Conservation (phyloP, 2,888 invertebrate species). For the Drosophila koepferae region DNA sequence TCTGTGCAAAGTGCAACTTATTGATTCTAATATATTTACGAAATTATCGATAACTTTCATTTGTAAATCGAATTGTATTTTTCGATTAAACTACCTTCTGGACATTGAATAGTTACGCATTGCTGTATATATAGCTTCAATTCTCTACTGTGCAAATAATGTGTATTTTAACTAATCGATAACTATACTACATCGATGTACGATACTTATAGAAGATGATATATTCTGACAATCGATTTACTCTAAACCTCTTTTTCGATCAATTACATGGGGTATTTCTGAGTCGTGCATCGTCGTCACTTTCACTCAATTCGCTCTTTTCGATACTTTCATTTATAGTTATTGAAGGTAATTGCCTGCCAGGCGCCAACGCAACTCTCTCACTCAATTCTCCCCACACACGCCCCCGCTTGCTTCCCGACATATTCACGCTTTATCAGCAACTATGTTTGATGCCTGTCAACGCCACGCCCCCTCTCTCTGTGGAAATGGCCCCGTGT, state of each 20-base stretch:
- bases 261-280: not conserved
- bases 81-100: no score
- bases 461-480: constrained; percentile 44
- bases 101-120: no score
- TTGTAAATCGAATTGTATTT: no score
- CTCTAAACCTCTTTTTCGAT: no score
- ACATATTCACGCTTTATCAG: constrained; percentile 30
- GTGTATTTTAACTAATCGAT: not conserved
- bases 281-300: not conserved
- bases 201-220: no score
- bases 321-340: constrained; percentile 35
- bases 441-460: constrained; percentile 51
- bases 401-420: not conserved
- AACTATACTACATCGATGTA: not conserved
- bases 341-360: constrained; percentile 52
- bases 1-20: no score
- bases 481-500: no score
- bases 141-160: not conserved
- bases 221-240: no score
- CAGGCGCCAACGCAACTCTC: constrained; percentile 6
- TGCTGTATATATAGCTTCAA: not conserved
- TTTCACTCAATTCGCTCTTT: constrained; percentile 18
- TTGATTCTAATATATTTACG: no score
- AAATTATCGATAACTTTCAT: no score
- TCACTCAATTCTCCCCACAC: not conserved